Evolutionary conservation across 2,888 invertebrate species (phyloP), one percentile per base, ranked within the genome.

Genomic region (Amiota mariae): DNA sequence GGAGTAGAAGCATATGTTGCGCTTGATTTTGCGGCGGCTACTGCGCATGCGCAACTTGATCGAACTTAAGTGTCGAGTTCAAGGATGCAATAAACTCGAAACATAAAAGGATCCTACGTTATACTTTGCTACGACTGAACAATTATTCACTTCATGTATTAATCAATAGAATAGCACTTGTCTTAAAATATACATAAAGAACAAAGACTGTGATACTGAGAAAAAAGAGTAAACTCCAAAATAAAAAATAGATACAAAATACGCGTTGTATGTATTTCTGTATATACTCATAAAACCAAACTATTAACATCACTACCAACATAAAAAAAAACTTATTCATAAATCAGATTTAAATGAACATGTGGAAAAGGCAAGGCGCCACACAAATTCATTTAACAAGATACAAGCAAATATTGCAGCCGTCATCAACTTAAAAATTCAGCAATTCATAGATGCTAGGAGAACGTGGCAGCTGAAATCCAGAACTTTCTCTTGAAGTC

Each of bases 201-300:
- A 36, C 36, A 36, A 36, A 36, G 36, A 6, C 4, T 6, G 36
- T 6, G 36, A 36, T 36, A 36, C 36, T 24, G 24, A 24, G 24
- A 36, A 36, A 36, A 6, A 36, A 6, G 3, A 3, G 24, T 24
- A 3, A 24, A 24, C 24, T 24, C 24, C 24, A 24, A 3, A 3
- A 24, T 24, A 36, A 36, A 36, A 36, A 36, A 36, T 36, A 36
- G 2, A 6, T 36, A 36, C 36, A 36, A 24, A n/a, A 24, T 18
- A n/a, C 73, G 81, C 84, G 82, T 82, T 81, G 79, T 74, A 77
- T 86, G 87, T 88, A 24, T 24, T 24, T 24, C 88, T 82, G 84
- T 85, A 85, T 86, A 87, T 88, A 87, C 86, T 85, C 84, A 85
- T 88, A 88, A 88, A 68, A 24, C 18, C 12, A 12, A 24, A 68